A percentile compares a stretch with the other conserved stretches of the same genome.
Evolutionary conservation across 2,797 vertebrate species (phyloP).

Genomic region (Odontamblyopus rebecca): DNA sequence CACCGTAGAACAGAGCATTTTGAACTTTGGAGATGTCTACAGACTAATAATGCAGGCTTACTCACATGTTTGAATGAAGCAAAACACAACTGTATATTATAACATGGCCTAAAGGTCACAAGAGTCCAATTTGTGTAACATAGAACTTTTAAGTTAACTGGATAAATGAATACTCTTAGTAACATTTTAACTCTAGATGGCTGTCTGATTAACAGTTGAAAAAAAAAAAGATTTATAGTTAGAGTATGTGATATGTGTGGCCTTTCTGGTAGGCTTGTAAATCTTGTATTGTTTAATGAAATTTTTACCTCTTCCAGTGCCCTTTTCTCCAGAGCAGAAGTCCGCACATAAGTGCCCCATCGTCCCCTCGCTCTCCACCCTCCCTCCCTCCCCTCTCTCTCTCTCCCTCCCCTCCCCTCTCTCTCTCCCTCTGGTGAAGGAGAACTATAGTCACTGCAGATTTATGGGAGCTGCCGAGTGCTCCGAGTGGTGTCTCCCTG

Average conservation of each 20-base stretch:
- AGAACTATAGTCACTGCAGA: conserved; percentile 63
- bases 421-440: conserved; percentile 13
- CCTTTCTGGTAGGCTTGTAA: conserved; percentile 59
- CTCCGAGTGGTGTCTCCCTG: conserved; percentile 57
- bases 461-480: conserved; percentile 75
- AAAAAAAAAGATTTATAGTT: background rate
- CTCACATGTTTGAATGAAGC: too few species aligned
- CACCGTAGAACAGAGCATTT: too few species aligned
- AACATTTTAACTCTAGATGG: too few species aligned
- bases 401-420: conserved; percentile 21
- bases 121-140: too few species aligned
- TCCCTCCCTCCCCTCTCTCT: conserved; percentile 34
- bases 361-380: conserved; percentile 44
- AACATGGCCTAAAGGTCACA: too few species aligned
- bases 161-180: too few species aligned
- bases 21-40: too few species aligned
- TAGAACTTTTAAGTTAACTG: too few species aligned
- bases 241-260: conserved; percentile 41
- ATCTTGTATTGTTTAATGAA: conserved; percentile 63
- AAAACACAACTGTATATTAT: too few species aligned
- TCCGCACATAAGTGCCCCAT: conserved; percentile 34
- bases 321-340: conserved; percentile 13
- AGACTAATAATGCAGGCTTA: too few species aligned
- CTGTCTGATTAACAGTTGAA: too few species aligned
- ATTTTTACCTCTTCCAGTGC: conserved; percentile 34